Conservation (phyloP, 2,888 invertebrate genomes). For the Scotopteryx bipunctaria region DNA sequence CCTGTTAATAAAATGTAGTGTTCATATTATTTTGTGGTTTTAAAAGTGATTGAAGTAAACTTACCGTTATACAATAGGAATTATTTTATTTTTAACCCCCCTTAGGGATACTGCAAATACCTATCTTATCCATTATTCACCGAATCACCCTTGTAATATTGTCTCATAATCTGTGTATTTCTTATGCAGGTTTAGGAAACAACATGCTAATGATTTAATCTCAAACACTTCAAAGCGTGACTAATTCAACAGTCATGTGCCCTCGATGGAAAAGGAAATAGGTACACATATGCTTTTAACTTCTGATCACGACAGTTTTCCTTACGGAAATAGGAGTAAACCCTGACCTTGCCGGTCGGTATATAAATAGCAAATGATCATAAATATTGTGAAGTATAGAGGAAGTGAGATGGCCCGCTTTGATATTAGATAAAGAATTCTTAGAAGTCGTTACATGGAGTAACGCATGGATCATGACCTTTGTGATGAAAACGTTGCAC, state of each 20-base stretch:
- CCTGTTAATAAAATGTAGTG: too few species aligned
- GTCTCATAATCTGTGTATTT: too few species aligned
- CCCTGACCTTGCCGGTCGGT: slow-evolving; percentile 19
- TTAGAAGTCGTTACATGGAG: not conserved
- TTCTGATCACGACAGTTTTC: slow-evolving; percentile 9
- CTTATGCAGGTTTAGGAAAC: too few species aligned
- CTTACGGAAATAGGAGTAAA: slow-evolving; percentile 11
- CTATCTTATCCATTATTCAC: too few species aligned
- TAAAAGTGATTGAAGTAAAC: too few species aligned
- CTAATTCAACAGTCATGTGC: not conserved
- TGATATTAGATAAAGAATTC: not conserved
- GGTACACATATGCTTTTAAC: not conserved
- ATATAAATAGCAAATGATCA: slow-evolving; percentile 20
- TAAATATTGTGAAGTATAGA: slow-evolving; percentile 12
- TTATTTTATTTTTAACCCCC: too few species aligned
- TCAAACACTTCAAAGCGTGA: too few species aligned
- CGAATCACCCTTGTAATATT: too few species aligned
- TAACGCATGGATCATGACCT: slow-evolving; percentile 12
- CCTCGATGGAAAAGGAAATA: slow-evolving; percentile 7
- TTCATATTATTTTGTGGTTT: too few species aligned
- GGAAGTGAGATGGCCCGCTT: slow-evolving; percentile 10
- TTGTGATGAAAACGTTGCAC: not conserved
- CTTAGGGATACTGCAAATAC: too few species aligned
- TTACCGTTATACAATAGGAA: too few species aligned
- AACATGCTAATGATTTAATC: too few species aligned